Evolutionary conservation across 2,888 invertebrate species (phyloP).

Genomic region (Acanthosepion esculentum): DNA sequence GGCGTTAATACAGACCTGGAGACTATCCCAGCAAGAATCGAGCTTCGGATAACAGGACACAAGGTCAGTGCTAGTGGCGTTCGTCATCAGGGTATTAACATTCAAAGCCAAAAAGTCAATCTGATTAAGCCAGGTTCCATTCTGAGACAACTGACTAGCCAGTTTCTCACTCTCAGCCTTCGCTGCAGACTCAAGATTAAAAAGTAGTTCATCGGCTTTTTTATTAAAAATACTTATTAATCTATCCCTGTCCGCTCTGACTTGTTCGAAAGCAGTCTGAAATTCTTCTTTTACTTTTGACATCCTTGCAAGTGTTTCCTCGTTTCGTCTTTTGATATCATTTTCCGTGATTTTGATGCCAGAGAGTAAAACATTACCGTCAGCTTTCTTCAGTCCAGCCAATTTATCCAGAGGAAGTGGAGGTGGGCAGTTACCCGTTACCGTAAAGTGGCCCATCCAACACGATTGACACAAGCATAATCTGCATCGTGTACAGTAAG

Average conservation of each 20-base stretch:
- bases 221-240: neutral
- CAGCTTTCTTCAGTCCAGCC: neutral
- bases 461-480: neutral
- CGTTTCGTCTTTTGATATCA: neutral
- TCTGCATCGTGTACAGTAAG: neutral
- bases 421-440: neutral
- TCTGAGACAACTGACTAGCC: neutral
- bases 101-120: neutral
- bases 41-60: neutral
- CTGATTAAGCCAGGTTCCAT: neutral
- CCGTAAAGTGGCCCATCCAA: neutral
- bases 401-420: neutral
- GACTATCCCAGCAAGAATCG: neutral
- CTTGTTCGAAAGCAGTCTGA: neutral
- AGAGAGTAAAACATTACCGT: neutral
- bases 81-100: neutral
- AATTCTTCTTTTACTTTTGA: neutral
- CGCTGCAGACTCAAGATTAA: neutral
- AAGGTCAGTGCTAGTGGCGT: neutral
- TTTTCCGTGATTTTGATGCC: neutral
- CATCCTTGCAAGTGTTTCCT: neutral
- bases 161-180: neutral
- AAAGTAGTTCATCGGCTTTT: neutral
- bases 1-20: neutral
- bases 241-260: neutral